Conservation (phyloP, 1,140 invertebrate genomes). For the Orussus abietinus region DNA sequence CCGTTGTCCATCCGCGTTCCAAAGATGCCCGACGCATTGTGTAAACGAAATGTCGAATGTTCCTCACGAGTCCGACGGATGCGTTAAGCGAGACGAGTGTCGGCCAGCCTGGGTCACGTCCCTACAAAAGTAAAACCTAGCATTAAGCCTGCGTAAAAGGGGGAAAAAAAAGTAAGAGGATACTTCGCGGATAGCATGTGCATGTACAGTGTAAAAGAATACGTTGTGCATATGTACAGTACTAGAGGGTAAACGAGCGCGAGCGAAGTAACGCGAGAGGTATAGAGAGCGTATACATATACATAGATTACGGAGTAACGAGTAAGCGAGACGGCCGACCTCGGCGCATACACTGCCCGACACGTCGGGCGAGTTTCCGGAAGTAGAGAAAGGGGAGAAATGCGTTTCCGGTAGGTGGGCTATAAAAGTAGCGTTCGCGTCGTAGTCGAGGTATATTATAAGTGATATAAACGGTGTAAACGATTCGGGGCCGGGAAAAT, state of each 20-base stretch:
- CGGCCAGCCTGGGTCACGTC: too few species aligned
- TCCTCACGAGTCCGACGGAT: too few species aligned
- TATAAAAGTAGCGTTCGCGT: too few species aligned
- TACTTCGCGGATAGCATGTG: slow-evolving; percentile 45
- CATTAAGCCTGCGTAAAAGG: too few species aligned
- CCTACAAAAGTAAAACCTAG: too few species aligned
- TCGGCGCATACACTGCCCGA: slow-evolving; percentile 34
- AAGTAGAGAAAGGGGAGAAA: slow-evolving; percentile 7
- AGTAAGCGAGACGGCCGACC: slow-evolving; percentile 40
- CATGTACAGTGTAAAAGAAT: slow-evolving; percentile 55
- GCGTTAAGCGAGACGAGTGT: too few species aligned
- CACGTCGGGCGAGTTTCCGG: slow-evolving; percentile 12
- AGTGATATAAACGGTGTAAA: too few species aligned
- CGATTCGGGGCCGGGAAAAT: too few species aligned
- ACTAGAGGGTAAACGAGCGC: slow-evolving; percentile 41
- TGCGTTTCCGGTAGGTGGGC: too few species aligned
- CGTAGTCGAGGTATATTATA: too few species aligned
- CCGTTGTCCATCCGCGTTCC: too few species aligned
- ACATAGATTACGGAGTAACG: slow-evolving; percentile 47
- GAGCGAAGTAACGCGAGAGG: slow-evolving; percentile 24
- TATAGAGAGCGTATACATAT: slow-evolving; percentile 10
- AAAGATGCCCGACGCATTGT: too few species aligned
- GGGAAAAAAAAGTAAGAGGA: slow-evolving; percentile 24
- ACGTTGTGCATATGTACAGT: slow-evolving; percentile 55
- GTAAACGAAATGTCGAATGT: slow-evolving; percentile 15